Evolutionary conservation across 1,140 invertebrate species (phyloP), one percentile per base, ranked within the genome.

Genomic region (Magallana gigas): DNA sequence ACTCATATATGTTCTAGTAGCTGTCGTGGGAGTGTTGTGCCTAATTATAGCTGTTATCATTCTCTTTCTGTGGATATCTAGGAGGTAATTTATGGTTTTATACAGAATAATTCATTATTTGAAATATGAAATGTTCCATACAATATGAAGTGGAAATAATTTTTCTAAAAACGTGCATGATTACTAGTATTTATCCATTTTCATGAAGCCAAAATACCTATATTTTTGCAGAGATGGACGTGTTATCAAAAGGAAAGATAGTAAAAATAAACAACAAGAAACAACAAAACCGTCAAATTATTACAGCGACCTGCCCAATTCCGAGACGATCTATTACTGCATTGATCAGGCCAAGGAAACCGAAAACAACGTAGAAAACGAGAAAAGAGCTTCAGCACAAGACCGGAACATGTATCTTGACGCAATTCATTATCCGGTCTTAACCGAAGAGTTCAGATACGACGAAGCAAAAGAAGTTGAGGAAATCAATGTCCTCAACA

Each of bases 321-420:
- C 23, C 12, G 68, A 76, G 68, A 48, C 68, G 0, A 76, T 76
- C 14, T 76, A 76, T 12, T 76, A 76, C 36, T 76, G 3, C 9
- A 76, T 76, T 76, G 68, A 36, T 8, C 36, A 76, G 23, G 68
- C 29, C 18, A 76, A 76, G 23, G 68, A 76, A 76, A 29, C 18
- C 36, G 68, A 76, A 76, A 76, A 23, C 23, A 76, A 76, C 23
- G 8, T 11, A 76, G 68, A 76, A 76, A 76, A 76, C 14, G 68
- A 76, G 7, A 76, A 11, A 62, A 62, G 14, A 6, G 60, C 8
- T 0, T 62, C 60, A 12, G 11, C 60, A 11, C 60, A 62, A n/a
- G 60, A 62, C 1, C 60, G 60, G 60, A n/a, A 29, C 8, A 36
- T 76, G 23, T 76, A 76, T 23, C 12, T 76, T 18, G 68, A 76